Evolutionary conservation across 2,113 vertebrate species (phyloP).

Genomic region (Condylura cristata): DNA sequence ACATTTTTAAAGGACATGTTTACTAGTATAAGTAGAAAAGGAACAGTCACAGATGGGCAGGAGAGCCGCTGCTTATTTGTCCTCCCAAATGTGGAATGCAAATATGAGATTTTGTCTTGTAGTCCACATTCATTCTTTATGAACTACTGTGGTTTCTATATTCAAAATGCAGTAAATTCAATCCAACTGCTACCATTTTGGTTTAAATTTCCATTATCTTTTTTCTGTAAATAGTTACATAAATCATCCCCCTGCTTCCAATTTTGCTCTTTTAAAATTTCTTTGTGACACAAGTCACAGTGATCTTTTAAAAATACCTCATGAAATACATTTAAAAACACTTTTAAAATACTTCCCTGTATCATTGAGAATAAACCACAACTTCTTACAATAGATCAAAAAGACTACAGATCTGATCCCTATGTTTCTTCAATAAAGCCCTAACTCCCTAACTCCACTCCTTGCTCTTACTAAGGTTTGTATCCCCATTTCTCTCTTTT

Average conservation of each 20-base stretch:
- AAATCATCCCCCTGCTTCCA: neutral
- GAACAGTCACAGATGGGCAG: no score
- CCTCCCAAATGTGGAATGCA: neutral
- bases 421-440: neutral
- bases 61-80: neutral
- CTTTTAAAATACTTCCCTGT: no score
- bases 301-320: neutral
- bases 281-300: neutral
- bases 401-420: neutral
- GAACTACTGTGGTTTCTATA: neutral
- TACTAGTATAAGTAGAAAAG: no score
- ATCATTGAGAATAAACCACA: slow-evolving; percentile 4
- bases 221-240: neutral
- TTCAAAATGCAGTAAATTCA: neutral
- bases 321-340: no score
- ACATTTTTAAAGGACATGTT: no score
- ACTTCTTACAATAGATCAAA: neutral
- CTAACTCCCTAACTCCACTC: neutral
- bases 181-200: neutral
- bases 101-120: neutral
- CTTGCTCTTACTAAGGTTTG: neutral
- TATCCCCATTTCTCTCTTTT: neutral
- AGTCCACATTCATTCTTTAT: neutral
- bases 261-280: neutral
- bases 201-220: neutral